Base-by-base conservation (phyloP, 2,797 vertebrate species). In the Micrastur ruficollis region DNA sequence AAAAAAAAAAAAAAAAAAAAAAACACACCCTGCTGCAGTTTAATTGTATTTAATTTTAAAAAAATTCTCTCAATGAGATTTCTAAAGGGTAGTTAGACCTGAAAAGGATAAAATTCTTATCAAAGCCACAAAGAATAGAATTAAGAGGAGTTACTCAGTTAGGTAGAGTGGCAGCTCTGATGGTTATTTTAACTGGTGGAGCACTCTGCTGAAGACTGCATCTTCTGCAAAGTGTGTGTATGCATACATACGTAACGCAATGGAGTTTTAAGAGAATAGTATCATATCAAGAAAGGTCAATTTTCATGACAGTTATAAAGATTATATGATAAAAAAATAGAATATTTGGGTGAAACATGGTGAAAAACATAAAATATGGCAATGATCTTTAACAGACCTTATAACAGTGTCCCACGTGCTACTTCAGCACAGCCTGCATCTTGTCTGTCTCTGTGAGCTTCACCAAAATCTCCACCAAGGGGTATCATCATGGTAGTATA, bases 161-260 rank as follows among this genome's bases (percentile, higher is more conserved):
- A 52, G 4, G 34, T 17, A 50, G 55, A 92, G 26, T 11, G 9
- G 63, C 13, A 89, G 20, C 23, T 89, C 36, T 8, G 3, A 17
- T 31, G 26, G 6, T 12, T 67, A 42, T 76, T 90, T 84, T 27
- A 79, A 27, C 31, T 82, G 22, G 25, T 36, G 31, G 10, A 90
- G 27, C 14, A 81, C 66, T 55, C 74, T 49, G 26, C 25, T 70
- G 50, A 79, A 84, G 32, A 66, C 50, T 31, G 22, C 9, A 15
- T 73, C 50, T 79, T 75, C 79, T 80, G 50, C 73, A 75, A 75
- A 76, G 46, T 7, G 1, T n/a, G 2, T 21, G 10, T 46, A 40
- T 15, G 14, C 36, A 56, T 29, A 29, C 8, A 19, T 19, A 21
- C 14, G 23, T 16, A 70, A 84, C 0, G 0, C 14, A 47, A 55